phyloP scores from a whole-genome alignment of 2,797 vertebrate species.

The Sebastes taczanowskii region DNA sequence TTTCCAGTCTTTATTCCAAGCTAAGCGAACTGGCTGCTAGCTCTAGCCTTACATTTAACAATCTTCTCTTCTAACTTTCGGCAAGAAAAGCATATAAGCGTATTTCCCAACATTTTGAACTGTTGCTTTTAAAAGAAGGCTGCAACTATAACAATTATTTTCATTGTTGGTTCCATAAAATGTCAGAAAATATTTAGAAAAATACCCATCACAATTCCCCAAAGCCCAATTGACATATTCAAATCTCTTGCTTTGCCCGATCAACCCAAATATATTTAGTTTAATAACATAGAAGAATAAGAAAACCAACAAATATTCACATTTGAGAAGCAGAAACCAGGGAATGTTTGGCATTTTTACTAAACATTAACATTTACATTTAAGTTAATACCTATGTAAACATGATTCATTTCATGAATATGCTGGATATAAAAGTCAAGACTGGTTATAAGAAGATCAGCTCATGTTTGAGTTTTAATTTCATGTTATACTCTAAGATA shows the following conservation, averaged over 20 bases:
- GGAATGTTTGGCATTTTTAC: neutral
- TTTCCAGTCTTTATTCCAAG: too few species aligned
- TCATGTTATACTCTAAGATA: neutral
- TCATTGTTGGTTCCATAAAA: neutral
- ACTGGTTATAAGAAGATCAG: neutral
- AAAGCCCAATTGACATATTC: neutral
- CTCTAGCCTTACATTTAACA: neutral
- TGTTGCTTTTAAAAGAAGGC: neutral
- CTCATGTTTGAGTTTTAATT: neutral
- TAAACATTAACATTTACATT: neutral
- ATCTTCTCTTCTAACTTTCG: neutral
- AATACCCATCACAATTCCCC: neutral
- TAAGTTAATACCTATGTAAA: neutral
- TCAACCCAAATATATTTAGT: neutral
- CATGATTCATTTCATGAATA: neutral
- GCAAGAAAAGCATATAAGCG: neutral
- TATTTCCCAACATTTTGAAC: neutral
- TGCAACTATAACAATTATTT: neutral
- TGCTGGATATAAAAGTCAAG: neutral
- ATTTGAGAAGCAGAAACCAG: neutral
- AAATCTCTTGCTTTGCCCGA: neutral
- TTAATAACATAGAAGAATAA: neutral
- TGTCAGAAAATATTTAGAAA: fast-evolving
- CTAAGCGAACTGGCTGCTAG: too few species aligned
- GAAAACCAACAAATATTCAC: neutral